A percentile compares a stretch with the other conserved stretches of the same genome.
Conservation (phyloP, 2,113 vertebrate genomes). For the Sylvia atricapilla region DNA sequence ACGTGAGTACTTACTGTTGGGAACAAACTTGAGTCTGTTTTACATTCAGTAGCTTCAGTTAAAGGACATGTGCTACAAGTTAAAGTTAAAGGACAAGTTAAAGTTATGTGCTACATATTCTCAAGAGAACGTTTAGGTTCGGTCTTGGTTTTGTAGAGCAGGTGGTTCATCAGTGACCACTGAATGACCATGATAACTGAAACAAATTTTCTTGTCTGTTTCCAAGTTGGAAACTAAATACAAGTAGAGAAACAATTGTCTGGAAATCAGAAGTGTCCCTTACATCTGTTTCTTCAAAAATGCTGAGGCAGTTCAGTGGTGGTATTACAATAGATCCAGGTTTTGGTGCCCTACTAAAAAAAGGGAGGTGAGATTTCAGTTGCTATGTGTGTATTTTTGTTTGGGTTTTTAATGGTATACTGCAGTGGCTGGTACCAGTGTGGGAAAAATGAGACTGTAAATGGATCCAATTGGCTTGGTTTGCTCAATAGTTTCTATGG, state of each 20-base stretch:
- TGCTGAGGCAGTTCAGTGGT: neutral
- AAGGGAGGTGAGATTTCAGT: neutral
- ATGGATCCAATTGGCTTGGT: neutral
- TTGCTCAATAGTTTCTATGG: neutral
- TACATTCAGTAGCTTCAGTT: neutral
- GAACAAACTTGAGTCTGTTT: neutral
- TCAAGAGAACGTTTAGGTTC: neutral
- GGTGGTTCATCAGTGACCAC: neutral
- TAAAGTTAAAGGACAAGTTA: neutral
- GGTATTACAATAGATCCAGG: neutral
- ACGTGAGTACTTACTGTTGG: neutral
- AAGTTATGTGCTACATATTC: accelerated
- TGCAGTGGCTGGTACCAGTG: neutral
- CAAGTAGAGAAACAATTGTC: neutral
- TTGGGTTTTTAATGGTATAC: neutral
- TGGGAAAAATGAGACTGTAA: neutral
- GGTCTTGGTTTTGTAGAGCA: neutral
- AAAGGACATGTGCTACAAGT: neutral
- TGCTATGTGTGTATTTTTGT: neutral
- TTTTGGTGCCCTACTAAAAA: neutral
- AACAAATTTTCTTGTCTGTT: neutral
- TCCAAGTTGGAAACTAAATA: neutral
- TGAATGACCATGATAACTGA: neutral
- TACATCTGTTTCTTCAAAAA: neutral
- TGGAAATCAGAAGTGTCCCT: neutral